Conservation (phyloP, 2,797 vertebrate genomes). For the Pristis pectinata region DNA sequence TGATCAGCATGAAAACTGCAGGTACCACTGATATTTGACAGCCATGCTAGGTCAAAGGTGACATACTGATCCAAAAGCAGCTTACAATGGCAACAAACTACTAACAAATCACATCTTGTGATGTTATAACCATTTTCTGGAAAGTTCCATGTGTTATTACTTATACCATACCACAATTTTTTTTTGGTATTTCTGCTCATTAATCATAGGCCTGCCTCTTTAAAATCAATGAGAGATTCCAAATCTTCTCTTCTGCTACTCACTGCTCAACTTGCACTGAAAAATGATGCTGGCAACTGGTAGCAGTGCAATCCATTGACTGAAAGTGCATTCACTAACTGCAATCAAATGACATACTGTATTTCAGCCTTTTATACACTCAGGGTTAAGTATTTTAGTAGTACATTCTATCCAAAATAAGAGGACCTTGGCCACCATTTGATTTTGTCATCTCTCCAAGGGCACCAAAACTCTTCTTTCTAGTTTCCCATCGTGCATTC, state of each 20-base stretch:
- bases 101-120: background rate
- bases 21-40: background rate
- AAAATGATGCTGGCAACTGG: background rate
- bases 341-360: no score
- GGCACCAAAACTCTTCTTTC: background rate
- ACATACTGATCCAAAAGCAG: background rate
- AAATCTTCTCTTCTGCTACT: background rate
- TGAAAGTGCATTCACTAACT: no score
- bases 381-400: no score
- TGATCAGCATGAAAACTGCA: background rate
- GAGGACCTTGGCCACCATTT: background rate
- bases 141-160: background rate
- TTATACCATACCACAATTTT: background rate
- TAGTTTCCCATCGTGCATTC: slow-evolving; percentile 38
- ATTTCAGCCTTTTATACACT: no score
- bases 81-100: background rate
- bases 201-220: background rate
- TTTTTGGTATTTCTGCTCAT: background rate
- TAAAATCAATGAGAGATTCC: background rate
- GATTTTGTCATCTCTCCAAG: background rate
- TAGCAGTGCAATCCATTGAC: background rate
- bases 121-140: background rate
- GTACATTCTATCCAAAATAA: background rate
- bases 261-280: background rate
- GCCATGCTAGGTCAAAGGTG: background rate